Evolutionary conservation across 2,113 vertebrate species (phyloP).

Genomic region (Carettochelys insculpta): DNA sequence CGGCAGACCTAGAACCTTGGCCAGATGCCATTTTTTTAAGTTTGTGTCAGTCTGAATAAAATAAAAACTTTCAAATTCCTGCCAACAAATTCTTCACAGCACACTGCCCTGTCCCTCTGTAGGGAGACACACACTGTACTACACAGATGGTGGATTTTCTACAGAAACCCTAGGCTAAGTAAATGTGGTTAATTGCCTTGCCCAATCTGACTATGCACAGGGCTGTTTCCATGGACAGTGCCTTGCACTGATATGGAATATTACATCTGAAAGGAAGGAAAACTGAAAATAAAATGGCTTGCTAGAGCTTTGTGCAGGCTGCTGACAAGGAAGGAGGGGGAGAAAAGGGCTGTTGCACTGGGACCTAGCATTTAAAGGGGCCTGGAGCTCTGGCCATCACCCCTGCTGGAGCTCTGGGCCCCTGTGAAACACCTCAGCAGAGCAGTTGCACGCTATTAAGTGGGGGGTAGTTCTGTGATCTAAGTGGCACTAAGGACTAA

Average conservation of each 20-base stretch:
- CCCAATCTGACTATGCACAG: background rate
- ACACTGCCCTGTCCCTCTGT: background rate
- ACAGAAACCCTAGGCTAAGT: background rate
- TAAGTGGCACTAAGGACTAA: no score
- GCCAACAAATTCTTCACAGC: background rate
- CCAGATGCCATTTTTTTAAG: background rate
- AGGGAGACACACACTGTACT: background rate
- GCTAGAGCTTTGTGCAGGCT: background rate
- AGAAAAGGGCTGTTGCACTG: no score
- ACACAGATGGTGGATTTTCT: background rate
- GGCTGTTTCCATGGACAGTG: background rate
- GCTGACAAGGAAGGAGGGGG: no score
- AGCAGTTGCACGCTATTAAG: no score
- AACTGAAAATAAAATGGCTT: background rate
- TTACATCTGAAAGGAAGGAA: background rate
- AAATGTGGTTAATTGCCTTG: background rate
- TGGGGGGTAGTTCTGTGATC: no score
- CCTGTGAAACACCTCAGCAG: no score
- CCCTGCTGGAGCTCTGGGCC: no score
- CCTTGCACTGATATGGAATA: background rate
- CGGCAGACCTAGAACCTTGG: background rate
- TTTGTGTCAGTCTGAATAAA: background rate
- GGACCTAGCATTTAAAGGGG: no score
- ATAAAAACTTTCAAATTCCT: background rate
- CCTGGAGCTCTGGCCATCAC: no score